Conservation (phyloP, 2,113 vertebrate species). For the Neotoma lepida region DNA sequence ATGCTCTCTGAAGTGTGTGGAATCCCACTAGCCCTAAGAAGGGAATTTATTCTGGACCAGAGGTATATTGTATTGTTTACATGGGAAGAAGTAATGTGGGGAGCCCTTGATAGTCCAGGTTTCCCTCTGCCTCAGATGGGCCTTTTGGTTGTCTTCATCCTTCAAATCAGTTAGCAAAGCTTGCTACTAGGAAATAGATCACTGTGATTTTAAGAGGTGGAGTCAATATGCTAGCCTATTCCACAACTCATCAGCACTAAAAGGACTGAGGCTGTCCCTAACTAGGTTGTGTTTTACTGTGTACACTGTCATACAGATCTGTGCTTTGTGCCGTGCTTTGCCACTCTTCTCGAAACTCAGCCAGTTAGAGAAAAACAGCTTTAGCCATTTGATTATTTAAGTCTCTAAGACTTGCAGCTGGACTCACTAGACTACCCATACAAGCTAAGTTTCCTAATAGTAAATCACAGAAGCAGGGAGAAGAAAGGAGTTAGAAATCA, state of each 20-base stretch:
- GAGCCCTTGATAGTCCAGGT: background rate
- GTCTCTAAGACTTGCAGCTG: slow-evolving; percentile 46
- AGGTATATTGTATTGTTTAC: background rate
- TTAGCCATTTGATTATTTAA: slow-evolving; percentile 56
- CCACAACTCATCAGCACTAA: slow-evolving; percentile 20
- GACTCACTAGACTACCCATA: slow-evolving; percentile 52
- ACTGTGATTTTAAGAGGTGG: slow-evolving; percentile 41
- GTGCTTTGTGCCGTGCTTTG: slow-evolving; percentile 52
- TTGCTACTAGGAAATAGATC: background rate
- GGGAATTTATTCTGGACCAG: slow-evolving; percentile 46
- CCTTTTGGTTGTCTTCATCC: slow-evolving; percentile 35
- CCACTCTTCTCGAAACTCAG: slow-evolving; percentile 62
- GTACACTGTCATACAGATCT: slow-evolving; percentile 10
- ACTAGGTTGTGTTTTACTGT: background rate
- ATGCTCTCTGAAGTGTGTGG: background rate
- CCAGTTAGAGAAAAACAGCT: slow-evolving; percentile 64
- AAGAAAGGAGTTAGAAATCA: slow-evolving; percentile 18
- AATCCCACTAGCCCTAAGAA: background rate
- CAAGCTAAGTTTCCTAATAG: slow-evolving; percentile 42
- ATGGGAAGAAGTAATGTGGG: background rate
- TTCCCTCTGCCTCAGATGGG: slow-evolving; percentile 34
- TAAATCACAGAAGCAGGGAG: slow-evolving; percentile 31
- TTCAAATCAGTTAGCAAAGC: slow-evolving; percentile 58
- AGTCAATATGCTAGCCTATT: slow-evolving; percentile 43
- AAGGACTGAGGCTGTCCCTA: slow-evolving; percentile 51